Evolutionary conservation across 2,888 invertebrate species (phyloP), one percentile per base, ranked within the genome.

Genomic region (Rambutsinella grinnellia): DNA sequence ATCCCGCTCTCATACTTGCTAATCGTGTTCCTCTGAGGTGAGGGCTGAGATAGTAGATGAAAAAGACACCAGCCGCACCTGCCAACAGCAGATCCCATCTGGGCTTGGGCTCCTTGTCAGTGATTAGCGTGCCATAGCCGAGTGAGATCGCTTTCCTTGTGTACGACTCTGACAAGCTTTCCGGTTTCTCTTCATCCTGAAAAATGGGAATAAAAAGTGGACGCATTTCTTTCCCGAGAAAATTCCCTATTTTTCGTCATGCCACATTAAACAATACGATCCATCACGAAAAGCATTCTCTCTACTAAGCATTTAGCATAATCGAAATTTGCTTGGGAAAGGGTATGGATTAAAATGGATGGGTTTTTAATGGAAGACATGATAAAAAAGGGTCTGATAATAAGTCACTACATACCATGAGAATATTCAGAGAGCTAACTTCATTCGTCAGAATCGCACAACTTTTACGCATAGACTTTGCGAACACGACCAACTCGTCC

Each of bases 391-490:
- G n/a, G n/a, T n/a, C n/a, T n/a, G n/a, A n/a, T 28, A 57, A 17
- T 2, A 36, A 13, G 2, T 28, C 27, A 8, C 19, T 8, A 26
- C 62, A 49, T 67, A 76, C 76, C 63, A 67, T 46, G 24, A 76
- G 67, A 26, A 71, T 71, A 57, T 76, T 76, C 8, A 76, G 67
- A 51, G 76, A 76, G 51, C 57, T 56, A 57, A 76, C 71, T 71
- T 76, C 56, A 53, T 71, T 76, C 0, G 70, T 36, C 13, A 76
- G 67, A 54, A 71, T 57, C 0, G 76, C 62, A 26, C 76, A 76
- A 28, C 76, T 76, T 69, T 76, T 67, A 17, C 51, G 56, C 76
- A 76, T 76, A n/a, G 71, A 71, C 61, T 62, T 76, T 71, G 70
- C 76, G 21, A 76, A 76, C 26, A 71, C 49, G 3, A 21, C 62